Base-by-base conservation (phyloP, 2,797 vertebrate species). In the Gallinago solitaria region DNA sequence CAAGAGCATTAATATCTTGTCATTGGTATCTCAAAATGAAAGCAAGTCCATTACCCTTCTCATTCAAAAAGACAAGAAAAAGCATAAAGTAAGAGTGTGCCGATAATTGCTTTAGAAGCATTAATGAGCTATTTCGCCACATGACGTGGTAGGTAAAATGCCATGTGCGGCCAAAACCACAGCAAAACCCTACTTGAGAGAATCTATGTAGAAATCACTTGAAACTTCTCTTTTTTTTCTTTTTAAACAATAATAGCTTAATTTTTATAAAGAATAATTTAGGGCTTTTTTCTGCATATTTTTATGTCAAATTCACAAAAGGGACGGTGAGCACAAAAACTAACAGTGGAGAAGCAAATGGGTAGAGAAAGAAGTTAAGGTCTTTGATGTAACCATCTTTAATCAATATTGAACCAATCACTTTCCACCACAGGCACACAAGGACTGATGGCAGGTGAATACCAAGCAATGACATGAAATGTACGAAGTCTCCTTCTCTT, bases 11-110 rank as follows among this genome's bases (percentile, higher is more conserved):
- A 11, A 19, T 67, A 41, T 33, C 23, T 20, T 80, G 45, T 32
- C 71, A 41, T 4, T 68, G 45, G 8, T 59, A 35, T 50, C 30
- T 80, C 53, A 78, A 19, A 51, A 47, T 8, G 21, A 57, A 77
- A 67, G 5, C 27, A 79, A 70, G 12, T 59, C n/a, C 39, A 18
- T 51, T 37, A 63, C n/a, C 9, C 27, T n/a, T 20, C 18, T 67
- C 18, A 70, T 23, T 77, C 2, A 70, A 67, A 71, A 81, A 51
- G 16, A 20, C 2, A 56, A 50, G 16, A 60, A 92, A 80, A 79
- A 75, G 1, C 11, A 15, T 12, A 39, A 90, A 59, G 9, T 37
- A 56, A 70, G 18, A 5, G 14, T 35, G 17, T 0, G 0, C 16
- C 41, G 28, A 30, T 28, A 9, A 43, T 33, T 73, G 24, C 60